phyloP scores from a whole-genome alignment of 2,888 invertebrate genomes.

The Metallyticus violacea region DNA sequence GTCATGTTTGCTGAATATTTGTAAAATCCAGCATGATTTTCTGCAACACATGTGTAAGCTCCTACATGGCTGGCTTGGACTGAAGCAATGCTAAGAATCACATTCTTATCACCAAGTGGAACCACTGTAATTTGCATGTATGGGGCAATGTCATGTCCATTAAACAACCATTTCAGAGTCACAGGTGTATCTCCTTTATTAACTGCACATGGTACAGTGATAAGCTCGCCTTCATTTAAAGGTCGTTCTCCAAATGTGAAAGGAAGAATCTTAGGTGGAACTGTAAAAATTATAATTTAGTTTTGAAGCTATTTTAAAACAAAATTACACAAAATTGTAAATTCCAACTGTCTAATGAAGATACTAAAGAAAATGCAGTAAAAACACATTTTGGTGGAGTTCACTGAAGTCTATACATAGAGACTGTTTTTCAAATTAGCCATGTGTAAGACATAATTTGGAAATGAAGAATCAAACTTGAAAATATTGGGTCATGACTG shows the following conservation, averaged over 20 bases:
- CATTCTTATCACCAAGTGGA: constrained; percentile 51
- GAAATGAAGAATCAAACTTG: no score
- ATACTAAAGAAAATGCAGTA: background rate
- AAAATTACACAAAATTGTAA: no score
- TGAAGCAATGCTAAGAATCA: constrained; percentile 66
- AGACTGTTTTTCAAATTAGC: no score
- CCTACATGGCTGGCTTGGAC: constrained; percentile 69
- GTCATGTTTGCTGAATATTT: constrained; percentile 24
- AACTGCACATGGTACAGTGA: constrained; percentile 55
- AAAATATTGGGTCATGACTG: no score
- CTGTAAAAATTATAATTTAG: constrained; percentile 43
- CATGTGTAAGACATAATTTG: no score
- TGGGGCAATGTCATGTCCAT: constrained; percentile 53
- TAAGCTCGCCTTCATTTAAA: constrained; percentile 63
- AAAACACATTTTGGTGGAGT: background rate
- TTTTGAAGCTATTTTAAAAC: no score
- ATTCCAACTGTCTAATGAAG: no score
- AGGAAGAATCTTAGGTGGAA: constrained; percentile 63
- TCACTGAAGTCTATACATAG: no score
- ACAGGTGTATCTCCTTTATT: constrained; percentile 71
- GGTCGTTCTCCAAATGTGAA: constrained; percentile 64
- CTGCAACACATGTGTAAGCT: constrained; percentile 71
- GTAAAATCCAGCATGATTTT: constrained; percentile 62
- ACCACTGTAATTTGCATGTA: constrained; percentile 42
- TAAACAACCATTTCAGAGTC: constrained; percentile 70